Evolutionary conservation across 1,140 invertebrate species (phyloP).

Genomic region (Linepithema humile): DNA sequence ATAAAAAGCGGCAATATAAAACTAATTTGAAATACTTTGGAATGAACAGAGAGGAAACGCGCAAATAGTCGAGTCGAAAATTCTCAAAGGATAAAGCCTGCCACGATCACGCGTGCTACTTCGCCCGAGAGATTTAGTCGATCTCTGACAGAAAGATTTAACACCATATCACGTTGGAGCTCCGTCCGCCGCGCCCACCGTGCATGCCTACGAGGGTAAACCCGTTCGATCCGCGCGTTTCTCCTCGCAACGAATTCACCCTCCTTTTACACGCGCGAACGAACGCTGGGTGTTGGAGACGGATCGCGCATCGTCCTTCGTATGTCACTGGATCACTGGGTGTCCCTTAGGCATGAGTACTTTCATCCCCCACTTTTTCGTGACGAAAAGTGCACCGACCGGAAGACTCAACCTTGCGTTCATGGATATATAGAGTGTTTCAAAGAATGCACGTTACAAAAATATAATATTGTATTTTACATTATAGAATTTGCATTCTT

Average conservation of each 20-base stretch:
- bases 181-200: background rate
- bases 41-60: constrained; percentile 5
- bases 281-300: background rate
- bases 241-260: constrained; percentile 4
- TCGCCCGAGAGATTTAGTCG: background rate
- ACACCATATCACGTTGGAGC: constrained; percentile 37
- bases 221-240: constrained; percentile 12
- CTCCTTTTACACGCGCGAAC: background rate
- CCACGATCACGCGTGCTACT: background rate
- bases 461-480: background rate
- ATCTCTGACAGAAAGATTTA: constrained; percentile 54
- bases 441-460: background rate
- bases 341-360: constrained; percentile 30
- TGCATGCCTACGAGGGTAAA: constrained; percentile 20
- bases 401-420: constrained; percentile 2
- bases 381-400: constrained; percentile 6
- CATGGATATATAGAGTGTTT: background rate
- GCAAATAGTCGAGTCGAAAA: constrained; percentile 8
- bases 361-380: constrained; percentile 19
- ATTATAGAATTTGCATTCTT: background rate
- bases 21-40: background rate
- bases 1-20: too few species aligned
- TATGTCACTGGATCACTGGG: constrained; percentile 31
- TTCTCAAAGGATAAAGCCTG: constrained; percentile 24
- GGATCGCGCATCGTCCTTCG: constrained; percentile 30